phyloP scores from a whole-genome alignment of 23 tunicate species.

The Halocynthia roretzi region DNA sequence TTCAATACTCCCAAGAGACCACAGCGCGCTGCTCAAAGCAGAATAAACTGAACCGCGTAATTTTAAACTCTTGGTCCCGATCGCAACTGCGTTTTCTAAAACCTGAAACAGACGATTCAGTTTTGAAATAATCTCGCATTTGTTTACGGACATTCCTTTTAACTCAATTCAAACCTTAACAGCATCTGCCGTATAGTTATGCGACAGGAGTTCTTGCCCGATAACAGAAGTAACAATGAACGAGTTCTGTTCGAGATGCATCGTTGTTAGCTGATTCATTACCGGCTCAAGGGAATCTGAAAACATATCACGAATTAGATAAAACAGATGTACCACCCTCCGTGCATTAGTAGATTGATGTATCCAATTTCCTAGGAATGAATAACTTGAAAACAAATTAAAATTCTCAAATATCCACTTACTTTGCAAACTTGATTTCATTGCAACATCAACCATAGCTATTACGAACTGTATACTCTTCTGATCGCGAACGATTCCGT shows the following conservation, averaged over 20 bases:
- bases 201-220: constrained; percentile 80
- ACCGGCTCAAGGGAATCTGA: constrained; percentile 55
- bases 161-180: constrained; percentile 35
- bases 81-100: constrained; percentile 64
- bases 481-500: constrained; percentile 49
- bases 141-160: not conserved
- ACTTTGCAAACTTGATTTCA: constrained; percentile 56
- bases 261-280: constrained; percentile 46
- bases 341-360: too few relatives aligned
- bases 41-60: constrained; percentile 84
- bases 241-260: constrained; percentile 61
- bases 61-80: constrained; percentile 64
- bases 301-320: constrained; percentile 3
- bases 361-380: too few relatives aligned
- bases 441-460: constrained; percentile 52
- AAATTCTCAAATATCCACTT: not conserved
- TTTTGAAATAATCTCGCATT: not conserved
- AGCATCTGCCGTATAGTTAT: constrained; percentile 46
- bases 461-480: constrained; percentile 41
- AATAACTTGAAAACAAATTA: too few relatives aligned
- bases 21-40: constrained; percentile 78
- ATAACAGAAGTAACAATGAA: constrained; percentile 75
- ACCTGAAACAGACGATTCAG: constrained; percentile 28
- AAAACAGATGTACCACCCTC: too few relatives aligned
- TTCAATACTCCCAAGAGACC: constrained; percentile 63